phyloP scores from a whole-genome alignment of 2,888 invertebrate species.

The Agonopterix subpropinquella region DNA sequence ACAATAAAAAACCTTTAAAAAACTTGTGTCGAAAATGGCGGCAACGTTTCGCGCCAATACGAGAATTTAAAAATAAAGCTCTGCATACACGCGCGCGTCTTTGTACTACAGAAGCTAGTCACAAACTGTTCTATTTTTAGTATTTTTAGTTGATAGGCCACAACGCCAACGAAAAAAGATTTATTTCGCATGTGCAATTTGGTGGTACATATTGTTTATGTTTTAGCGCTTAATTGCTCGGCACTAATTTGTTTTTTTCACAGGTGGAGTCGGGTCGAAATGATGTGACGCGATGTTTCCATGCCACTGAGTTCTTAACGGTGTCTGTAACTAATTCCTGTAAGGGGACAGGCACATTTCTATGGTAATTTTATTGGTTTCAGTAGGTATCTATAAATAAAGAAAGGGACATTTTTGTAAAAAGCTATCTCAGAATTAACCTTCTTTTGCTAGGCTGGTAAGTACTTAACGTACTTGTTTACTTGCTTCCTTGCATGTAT shows the following conservation, averaged over 20 bases:
- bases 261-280: too few species aligned
- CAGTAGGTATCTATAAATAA: too few species aligned
- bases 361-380: too few species aligned
- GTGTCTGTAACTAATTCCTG: too few species aligned
- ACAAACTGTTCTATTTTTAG: constrained; percentile 66
- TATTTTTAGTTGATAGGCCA: constrained; percentile 39
- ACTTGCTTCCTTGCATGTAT: too few species aligned
- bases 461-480: too few species aligned
- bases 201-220: constrained; percentile 26
- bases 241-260: constrained; percentile 13
- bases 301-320: too few species aligned
- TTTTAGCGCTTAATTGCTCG: constrained; percentile 16
- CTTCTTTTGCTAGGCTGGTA: too few species aligned
- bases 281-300: too few species aligned
- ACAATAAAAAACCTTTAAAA: constrained; percentile 11
- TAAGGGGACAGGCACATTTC: too few species aligned
- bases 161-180: constrained; percentile 37
- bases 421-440: too few species aligned
- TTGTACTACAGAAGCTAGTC: constrained; percentile 36
- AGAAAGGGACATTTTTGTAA: too few species aligned
- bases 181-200: constrained; percentile 36
- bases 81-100: constrained; percentile 35
- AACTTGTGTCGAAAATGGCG: constrained; percentile 12
- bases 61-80: constrained; percentile 22
- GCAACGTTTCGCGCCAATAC: constrained; percentile 34